Evolutionary conservation across 2,888 invertebrate species (phyloP).

Genomic region (Rhodophaea formosa): DNA sequence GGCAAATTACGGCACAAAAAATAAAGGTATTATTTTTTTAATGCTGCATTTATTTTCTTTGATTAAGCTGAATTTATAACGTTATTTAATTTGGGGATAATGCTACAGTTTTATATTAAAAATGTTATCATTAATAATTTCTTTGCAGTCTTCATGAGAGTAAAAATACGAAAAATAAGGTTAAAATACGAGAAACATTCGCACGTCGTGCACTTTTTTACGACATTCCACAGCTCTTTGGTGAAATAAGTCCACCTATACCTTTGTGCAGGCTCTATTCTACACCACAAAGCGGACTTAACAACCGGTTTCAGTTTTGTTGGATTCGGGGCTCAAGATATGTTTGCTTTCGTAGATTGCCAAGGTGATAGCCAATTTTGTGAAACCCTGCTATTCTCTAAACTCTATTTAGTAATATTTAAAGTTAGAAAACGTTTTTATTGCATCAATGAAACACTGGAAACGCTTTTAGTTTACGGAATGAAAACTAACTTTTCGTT

Average conservation of each 20-base stretch:
- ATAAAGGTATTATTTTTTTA: no score
- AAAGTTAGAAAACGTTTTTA: neutral
- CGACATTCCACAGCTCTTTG: slow-evolving; percentile 43
- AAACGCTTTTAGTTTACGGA: neutral
- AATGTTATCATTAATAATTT: no score
- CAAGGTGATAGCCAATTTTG: neutral
- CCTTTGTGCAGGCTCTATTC: slow-evolving; percentile 33
- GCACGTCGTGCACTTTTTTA: slow-evolving; percentile 36
- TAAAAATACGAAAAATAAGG: neutral
- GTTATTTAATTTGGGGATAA: no score
- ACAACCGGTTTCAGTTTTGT: slow-evolving; percentile 5
- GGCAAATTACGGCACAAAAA: no score
- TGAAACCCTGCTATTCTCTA: neutral
- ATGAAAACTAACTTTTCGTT: no score
- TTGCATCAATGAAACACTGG: neutral
- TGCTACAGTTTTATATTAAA: no score
- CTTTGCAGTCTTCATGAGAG: neutral
- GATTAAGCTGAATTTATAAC: no score
- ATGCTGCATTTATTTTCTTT: no score
- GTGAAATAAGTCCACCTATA: slow-evolving; percentile 49
- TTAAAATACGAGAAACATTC: slow-evolving; percentile 17
- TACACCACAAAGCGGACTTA: slow-evolving; percentile 10
- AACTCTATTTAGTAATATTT: neutral
- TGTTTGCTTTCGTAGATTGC: slow-evolving; percentile 1
- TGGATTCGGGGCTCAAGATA: slow-evolving; percentile 1